These are phyloP conservation scores for Drosophila pruinosa DNA, from an alignment of 1,140 invertebrate species.

Conservation along the genomic window DNA sequence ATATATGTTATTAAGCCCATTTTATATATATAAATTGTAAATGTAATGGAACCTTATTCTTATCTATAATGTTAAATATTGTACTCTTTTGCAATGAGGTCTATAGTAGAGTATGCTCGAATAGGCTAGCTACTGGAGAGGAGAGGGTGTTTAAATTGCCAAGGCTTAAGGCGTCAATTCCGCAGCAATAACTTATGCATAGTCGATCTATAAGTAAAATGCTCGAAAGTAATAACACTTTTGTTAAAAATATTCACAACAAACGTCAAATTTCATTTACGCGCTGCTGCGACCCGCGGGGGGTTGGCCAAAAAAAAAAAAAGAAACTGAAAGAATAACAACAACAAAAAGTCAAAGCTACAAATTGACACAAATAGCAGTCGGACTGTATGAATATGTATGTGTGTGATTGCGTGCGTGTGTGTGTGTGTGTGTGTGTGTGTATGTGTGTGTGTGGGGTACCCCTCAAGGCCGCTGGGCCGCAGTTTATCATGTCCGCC, in stretches of 20 bases:
- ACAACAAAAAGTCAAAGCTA: constrained; percentile 59
- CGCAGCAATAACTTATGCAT: constrained; percentile 1
- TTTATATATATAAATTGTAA: no score
- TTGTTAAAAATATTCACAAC: constrained; percentile 8
- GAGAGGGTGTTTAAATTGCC: not conserved
- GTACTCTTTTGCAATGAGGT: no score
- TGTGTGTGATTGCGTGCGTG: not conserved
- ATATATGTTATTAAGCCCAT: no score
- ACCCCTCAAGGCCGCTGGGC: constrained; percentile 30
- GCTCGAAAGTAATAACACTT: constrained; percentile 23
- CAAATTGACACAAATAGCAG: constrained; percentile 80
- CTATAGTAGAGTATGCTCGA: not conserved
- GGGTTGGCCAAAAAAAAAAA: not conserved
- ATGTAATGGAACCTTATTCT: no score
- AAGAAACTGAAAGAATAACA: constrained; percentile 42
- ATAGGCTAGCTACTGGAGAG: not conserved
- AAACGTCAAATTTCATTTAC: constrained; percentile 25
- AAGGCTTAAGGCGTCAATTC: not conserved
- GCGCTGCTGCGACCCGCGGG: not conserved
- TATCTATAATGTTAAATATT: no score
- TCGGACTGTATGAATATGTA: constrained; percentile 34
- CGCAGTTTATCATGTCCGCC: constrained; percentile 81
- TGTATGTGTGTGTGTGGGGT: not conserved
- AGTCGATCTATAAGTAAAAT: constrained; percentile 9
- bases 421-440: not conserved